A percentile compares a stretch with the other conserved stretches of the same genome.
Conservation (phyloP, 1,140 invertebrate genomes). For the Uloborus diversus region DNA sequence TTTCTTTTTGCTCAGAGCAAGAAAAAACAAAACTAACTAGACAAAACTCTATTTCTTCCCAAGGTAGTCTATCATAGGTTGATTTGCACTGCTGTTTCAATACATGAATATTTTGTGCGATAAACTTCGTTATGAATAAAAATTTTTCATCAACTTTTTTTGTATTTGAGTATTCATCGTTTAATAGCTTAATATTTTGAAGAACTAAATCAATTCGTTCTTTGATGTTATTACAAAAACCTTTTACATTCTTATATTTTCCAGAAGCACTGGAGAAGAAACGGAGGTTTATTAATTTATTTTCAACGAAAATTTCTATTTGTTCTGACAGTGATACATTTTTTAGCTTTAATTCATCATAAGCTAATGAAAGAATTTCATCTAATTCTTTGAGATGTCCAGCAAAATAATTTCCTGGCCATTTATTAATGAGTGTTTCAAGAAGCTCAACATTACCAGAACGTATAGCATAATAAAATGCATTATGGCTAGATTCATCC, state of each 20-base stretch:
- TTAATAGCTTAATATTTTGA: too few relatives aligned
- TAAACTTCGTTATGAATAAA: not conserved
- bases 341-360: slow-evolving; percentile 16
- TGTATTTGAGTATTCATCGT: too few relatives aligned
- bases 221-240: too few relatives aligned
- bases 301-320: slow-evolving; percentile 4
- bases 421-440: slow-evolving; percentile 4
- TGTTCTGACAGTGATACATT: not conserved
- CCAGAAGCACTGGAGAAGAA: not conserved
- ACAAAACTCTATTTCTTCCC: slow-evolving; percentile 31
- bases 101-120: slow-evolving; percentile 2
- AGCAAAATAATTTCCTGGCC: slow-evolving; percentile 10
- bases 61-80: slow-evolving; percentile 1
- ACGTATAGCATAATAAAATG: slow-evolving; percentile 31
- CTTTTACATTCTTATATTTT: not conserved
- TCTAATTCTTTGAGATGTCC: not conserved
- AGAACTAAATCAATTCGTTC: too few relatives aligned
- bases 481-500: slow-evolving; percentile 36
- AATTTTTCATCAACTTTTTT: too few relatives aligned
- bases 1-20: not conserved
- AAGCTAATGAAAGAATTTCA: slow-evolving; percentile 4
- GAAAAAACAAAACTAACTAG: not conserved
- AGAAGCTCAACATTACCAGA: not conserved
- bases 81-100: slow-evolving; percentile 12
- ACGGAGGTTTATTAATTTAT: not conserved